Conservation (phyloP, 1,140 invertebrate species). For the Cheumatopsyche charites region DNA sequence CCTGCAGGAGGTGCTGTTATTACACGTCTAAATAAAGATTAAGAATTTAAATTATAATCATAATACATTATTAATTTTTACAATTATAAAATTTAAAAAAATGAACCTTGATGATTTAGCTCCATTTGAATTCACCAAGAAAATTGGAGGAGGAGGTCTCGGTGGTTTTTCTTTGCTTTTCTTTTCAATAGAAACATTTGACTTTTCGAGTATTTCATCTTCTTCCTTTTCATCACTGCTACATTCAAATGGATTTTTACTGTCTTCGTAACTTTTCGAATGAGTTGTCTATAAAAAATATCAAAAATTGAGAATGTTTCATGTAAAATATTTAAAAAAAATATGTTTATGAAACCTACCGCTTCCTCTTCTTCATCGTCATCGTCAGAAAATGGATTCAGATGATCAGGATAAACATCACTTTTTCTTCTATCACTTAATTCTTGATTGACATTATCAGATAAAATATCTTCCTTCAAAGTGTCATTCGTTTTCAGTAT, state of each 20-base stretch:
- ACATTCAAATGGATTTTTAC: slow-evolving; percentile 75
- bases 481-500: too few species aligned
- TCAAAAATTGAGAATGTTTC: not conserved
- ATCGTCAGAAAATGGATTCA: slow-evolving; percentile 82
- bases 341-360: slow-evolving; percentile 9
- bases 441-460: not conserved
- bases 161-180: slow-evolving; percentile 39
- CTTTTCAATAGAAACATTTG: slow-evolving; percentile 31
- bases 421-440: slow-evolving; percentile 40
- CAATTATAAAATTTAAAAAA: not conserved
- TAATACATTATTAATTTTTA: not conserved
- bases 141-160: slow-evolving; percentile 50
- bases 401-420: slow-evolving; percentile 70
- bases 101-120: slow-evolving; percentile 5
- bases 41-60: slow-evolving; percentile 18
- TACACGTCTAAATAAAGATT: slow-evolving; percentile 48
- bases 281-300: not conserved
- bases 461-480: too few species aligned
- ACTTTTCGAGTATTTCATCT: not conserved
- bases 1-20: slow-evolving; percentile 58
- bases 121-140: slow-evolving; percentile 52
- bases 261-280: slow-evolving; percentile 41
- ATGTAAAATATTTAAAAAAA: not conserved
- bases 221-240: slow-evolving; percentile 65
- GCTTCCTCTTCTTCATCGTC: slow-evolving; percentile 56